Base-by-base conservation (phyloP, 2,113 vertebrate species). In the Rhea pennata region DNA sequence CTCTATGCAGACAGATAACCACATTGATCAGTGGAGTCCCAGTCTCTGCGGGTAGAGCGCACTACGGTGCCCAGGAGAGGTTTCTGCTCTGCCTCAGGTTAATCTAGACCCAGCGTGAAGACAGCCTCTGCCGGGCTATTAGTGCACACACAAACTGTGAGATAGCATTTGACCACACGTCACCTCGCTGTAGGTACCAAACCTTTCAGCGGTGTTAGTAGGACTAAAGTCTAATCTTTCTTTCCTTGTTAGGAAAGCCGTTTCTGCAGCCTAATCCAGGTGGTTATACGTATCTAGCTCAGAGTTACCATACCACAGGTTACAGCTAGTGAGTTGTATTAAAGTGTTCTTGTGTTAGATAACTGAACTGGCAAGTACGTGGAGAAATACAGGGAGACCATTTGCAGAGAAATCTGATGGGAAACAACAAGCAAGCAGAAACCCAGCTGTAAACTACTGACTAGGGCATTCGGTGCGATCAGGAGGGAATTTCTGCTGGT, bases 1-100 rank as follows among this genome's bases (percentile, higher is more conserved):
- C 27, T 53, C 27, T 27, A 1, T 0, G 2, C 26, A 1, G 0
- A 16, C 14, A 22, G 0, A 16, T 16, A 22, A 48, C 23, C 22
- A 4, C 6, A 9, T 12, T 51, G 27, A 13, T 40, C 10, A 2
- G 23, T 8, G 29, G 29, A 31, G 24, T 31, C 39, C 23, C 5
- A 5, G 17, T 5, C 42, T 39, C 39, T 7, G 29, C 13, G 56
- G 23, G 24, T 6, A 17, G 27, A 19, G 15, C 3, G 13, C 0
- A 1, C 19, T 58, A 33, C 27, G 22, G 9, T 40, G 13, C 48
- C 42, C n/a, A 15, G 4, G 46, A 53, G 46, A 77, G 2, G 17
- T 12, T 24, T 42, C 50, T 26, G 46, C 26, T 70, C 44, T n/a
- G 27, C 4, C 20, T 46, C 42, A 56, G 53, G 61, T 21, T 24